Conservation (phyloP, 1,140 invertebrate genomes). For the Hypsibius dujardini region DNA sequence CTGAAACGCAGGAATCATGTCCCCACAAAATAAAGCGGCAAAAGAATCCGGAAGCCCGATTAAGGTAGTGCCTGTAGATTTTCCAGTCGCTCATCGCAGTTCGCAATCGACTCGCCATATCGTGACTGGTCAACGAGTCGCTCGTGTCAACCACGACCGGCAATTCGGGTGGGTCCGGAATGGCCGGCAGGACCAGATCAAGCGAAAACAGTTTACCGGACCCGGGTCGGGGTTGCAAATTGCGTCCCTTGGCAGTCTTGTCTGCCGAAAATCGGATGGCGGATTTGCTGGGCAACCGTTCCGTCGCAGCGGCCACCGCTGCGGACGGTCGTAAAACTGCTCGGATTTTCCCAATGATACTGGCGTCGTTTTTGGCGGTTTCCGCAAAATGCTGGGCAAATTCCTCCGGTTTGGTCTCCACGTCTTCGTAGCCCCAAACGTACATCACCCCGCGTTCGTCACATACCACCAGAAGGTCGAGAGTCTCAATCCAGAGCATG, state of each 20-base stretch:
- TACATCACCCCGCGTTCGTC: conserved; percentile 8
- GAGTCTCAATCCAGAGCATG: conserved; percentile 3
- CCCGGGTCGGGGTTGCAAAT: no score
- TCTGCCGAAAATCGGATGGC: no score
- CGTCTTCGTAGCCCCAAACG: conserved; percentile 7
- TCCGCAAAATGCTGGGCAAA: conserved; percentile 8
- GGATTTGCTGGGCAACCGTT: no score
- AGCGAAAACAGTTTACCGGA: no score
- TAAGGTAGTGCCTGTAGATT: background rate
- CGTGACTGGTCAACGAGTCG: no score
- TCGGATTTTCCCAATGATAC: background rate
- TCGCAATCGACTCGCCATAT: no score
- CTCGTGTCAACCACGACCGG: no score
- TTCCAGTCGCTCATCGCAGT: background rate
- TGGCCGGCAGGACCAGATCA: no score
- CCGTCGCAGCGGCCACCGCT: background rate
- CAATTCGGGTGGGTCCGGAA: no score
- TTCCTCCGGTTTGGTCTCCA: background rate
- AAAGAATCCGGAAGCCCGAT: background rate
- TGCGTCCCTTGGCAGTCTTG: no score
- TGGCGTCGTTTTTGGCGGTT: background rate
- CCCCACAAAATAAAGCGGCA: conserved; percentile 13
- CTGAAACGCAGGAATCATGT: background rate
- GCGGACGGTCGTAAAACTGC: background rate
- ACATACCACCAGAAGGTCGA: background rate